Conservation (phyloP, 2,888 invertebrate genomes). For the Agriopis leucophaearia region DNA sequence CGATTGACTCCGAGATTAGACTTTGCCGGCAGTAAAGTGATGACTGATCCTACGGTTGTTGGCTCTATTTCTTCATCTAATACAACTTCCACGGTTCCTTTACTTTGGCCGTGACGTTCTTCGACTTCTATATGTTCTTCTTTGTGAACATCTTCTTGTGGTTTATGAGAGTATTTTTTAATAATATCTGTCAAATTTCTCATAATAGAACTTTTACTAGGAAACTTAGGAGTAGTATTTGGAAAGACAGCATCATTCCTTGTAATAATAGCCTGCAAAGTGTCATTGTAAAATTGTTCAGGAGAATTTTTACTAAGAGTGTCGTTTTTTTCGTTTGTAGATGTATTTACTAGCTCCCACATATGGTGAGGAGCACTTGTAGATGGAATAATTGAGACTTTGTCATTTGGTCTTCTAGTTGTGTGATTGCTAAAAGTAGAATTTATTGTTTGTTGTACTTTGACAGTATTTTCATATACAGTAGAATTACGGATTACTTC, state of each 20-base stretch:
- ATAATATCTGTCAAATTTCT: conserved; percentile 89
- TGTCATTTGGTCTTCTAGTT: conserved; percentile 78
- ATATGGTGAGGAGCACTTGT: conserved; percentile 75
- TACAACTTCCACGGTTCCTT: conserved; percentile 80
- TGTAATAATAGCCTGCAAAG: conserved; percentile 88
- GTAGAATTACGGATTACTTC: conserved; percentile 46
- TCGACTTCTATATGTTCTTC: conserved; percentile 57
- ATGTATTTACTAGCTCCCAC: conserved; percentile 88
- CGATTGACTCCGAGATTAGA: conserved; percentile 92
- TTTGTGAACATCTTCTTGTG: conserved; percentile 50
- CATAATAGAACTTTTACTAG: conserved; percentile 78
- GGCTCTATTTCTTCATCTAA: conserved; percentile 74
- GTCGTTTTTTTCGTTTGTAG: conserved; percentile 73
- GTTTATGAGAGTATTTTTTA: conserved; percentile 86
- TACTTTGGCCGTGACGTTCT: conserved; percentile 63
- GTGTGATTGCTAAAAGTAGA: conserved; percentile 60
- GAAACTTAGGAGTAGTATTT: conserved; percentile 78
- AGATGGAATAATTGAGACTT: conserved; percentile 80
- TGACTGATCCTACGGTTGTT: conserved; percentile 70
- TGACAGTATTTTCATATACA: conserved; percentile 17
- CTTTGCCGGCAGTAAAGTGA: conserved; percentile 91
- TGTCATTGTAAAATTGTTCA: conserved; percentile 87
- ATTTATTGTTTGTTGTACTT: conserved; percentile 37
- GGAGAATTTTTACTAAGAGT: conserved; percentile 74
- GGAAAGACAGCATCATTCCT: conserved; percentile 82